Evolutionary conservation across 2,113 vertebrate species (phyloP).

Genomic region (Phrynocephalus versicolor): DNA sequence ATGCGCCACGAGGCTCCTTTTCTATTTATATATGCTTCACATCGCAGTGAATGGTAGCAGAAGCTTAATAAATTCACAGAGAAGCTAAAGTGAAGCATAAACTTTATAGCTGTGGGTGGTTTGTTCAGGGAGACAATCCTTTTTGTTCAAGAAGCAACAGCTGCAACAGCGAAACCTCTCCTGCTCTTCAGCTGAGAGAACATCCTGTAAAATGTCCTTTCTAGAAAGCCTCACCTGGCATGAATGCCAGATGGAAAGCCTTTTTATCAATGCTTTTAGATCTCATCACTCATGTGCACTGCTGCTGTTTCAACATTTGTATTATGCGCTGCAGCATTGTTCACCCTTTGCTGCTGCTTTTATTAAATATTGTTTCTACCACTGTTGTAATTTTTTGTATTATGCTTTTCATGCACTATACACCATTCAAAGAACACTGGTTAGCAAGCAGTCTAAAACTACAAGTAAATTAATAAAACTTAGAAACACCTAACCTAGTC

Average conservation of each 20-base stretch:
- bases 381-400: not conserved
- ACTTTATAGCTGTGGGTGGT: not conserved
- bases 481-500: not conserved
- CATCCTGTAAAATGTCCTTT: not conserved
- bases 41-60: not conserved
- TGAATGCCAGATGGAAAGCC: not conserved
- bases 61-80: slow-evolving; percentile 9
- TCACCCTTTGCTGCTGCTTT: not conserved
- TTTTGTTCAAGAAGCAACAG: slow-evolving; percentile 26
- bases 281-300: not conserved
- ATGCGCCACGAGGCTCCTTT: too few relatives aligned
- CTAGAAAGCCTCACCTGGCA: not conserved
- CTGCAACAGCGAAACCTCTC: not conserved
- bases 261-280: not conserved
- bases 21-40: slow-evolving; percentile 10
- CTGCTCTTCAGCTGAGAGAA: slow-evolving; percentile 17
- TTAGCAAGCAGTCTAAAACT: not conserved
- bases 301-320: not conserved
- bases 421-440: not conserved
- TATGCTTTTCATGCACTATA: not conserved
- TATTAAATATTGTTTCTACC: not conserved
- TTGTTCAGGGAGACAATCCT: slow-evolving; percentile 11
- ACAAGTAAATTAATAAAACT: not conserved
- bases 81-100: not conserved
- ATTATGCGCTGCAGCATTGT: not conserved